Conservation (phyloP, 2,888 invertebrate species). For the Chymomyza procnemis region DNA sequence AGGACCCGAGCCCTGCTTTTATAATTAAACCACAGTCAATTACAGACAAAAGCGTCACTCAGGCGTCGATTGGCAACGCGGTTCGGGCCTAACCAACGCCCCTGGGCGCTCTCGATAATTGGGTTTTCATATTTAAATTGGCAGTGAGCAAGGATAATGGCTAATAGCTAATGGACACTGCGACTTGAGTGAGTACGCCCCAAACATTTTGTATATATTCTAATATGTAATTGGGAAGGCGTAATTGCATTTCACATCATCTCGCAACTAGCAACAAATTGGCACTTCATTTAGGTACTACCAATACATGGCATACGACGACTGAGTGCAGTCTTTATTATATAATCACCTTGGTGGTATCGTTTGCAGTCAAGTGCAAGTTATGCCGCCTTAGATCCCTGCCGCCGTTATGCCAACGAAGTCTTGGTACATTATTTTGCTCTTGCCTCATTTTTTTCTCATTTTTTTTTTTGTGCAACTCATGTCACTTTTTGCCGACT, state of each 20-base stretch:
- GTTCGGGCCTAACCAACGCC: not conserved
- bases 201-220: not conserved
- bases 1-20: conserved; percentile 62
- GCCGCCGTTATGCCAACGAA: conserved; percentile 47
- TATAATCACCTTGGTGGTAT: not conserved
- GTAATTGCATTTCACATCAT: conserved; percentile 68
- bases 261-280: conserved; percentile 28
- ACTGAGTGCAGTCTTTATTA: not conserved
- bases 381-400: conserved; percentile 40
- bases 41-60: conserved; percentile 74
- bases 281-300: conserved; percentile 6
- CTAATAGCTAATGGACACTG: not conserved
- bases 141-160: conserved; percentile 11
- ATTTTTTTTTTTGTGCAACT: conserved; percentile 10
- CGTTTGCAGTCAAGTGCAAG: conserved; percentile 44
- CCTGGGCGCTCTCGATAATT: conserved; percentile 59
- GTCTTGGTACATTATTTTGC: not conserved
- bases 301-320: not conserved
- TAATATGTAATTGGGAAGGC: conserved; percentile 26
- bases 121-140: conserved; percentile 67
- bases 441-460: too few relatives aligned
- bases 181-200: not conserved
- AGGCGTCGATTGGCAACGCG: conserved; percentile 19
- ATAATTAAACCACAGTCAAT: conserved; percentile 74
- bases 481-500: conserved; percentile 57